Evolutionary conservation across 2,888 invertebrate species (phyloP).

Genomic region (Rhabditoides inermis): DNA sequence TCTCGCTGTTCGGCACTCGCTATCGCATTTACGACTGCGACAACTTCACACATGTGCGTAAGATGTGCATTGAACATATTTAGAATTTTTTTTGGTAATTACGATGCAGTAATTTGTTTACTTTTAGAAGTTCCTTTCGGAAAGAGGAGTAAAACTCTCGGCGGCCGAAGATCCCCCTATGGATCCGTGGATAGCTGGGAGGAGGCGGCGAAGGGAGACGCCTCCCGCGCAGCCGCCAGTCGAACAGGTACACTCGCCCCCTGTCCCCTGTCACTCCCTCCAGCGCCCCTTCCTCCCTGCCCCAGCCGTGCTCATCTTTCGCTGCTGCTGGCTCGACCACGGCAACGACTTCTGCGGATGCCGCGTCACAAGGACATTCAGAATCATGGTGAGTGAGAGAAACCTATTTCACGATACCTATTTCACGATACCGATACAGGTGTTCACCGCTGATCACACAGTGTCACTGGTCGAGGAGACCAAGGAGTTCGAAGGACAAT

Average conservation of each 20-base stretch:
- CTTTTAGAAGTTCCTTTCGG: slow-evolving; percentile 23
- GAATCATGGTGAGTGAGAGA: neutral
- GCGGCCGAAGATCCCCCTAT: slow-evolving; percentile 24
- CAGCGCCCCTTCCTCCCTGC: slow-evolving; percentile 21
- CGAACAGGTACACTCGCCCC: too few species aligned
- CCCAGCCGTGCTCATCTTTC: slow-evolving; percentile 19
- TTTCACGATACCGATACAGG: slow-evolving; percentile 13
- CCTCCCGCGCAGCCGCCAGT: slow-evolving; percentile 17
- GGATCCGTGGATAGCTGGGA: slow-evolving; percentile 22
- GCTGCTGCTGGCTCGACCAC: slow-evolving; percentile 27
- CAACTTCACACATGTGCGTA: too few species aligned
- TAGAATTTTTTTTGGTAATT: too few species aligned
- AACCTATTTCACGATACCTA: neutral
- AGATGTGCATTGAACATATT: too few species aligned
- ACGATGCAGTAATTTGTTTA: too few species aligned
- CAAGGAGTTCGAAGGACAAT: slow-evolving; percentile 30
- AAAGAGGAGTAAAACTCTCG: slow-evolving; percentile 24
- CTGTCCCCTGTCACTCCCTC: too few species aligned
- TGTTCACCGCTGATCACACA: slow-evolving; percentile 26
- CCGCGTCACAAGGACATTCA: slow-evolving; percentile 19
- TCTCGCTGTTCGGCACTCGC: too few species aligned
- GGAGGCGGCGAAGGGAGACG: slow-evolving; percentile 10
- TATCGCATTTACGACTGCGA: too few species aligned
- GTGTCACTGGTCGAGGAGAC: slow-evolving; percentile 31
- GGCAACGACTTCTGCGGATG: slow-evolving; percentile 24